A percentile compares a stretch with the other conserved stretches of the same genome.
phyloP scores from a whole-genome alignment of 2,888 invertebrate species.

The Zhengitettix transpicula region DNA sequence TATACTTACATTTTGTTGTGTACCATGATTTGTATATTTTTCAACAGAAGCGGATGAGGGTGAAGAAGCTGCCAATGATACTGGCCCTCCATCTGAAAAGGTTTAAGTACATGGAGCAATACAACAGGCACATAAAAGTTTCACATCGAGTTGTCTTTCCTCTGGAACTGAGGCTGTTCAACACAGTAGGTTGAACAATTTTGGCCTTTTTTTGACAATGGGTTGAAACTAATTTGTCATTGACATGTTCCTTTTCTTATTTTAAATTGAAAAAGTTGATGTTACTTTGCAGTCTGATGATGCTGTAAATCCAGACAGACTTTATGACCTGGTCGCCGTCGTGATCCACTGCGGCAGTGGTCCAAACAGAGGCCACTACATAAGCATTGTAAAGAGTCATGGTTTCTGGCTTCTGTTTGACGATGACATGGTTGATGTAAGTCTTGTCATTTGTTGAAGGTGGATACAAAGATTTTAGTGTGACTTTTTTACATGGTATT shows the following conservation, averaged over 20 bases:
- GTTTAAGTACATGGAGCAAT: slow-evolving; percentile 96
- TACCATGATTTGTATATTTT: slow-evolving; percentile 1
- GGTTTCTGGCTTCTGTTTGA: slow-evolving; percentile 99
- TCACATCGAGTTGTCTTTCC: slow-evolving; percentile 99
- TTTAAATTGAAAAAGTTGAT: background rate
- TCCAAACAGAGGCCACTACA: slow-evolving; percentile 98
- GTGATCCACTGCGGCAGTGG: slow-evolving; percentile 99
- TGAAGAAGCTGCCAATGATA: slow-evolving; percentile 95
- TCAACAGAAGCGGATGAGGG: slow-evolving; percentile 76
- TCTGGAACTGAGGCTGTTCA: slow-evolving; percentile 88
- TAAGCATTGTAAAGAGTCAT: slow-evolving; percentile 98
- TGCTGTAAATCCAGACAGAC: slow-evolving; percentile 91
- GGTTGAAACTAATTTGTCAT: too few relatives aligned
- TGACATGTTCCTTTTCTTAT: too few relatives aligned
- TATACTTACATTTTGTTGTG: too few relatives aligned
- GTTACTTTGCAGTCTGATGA: slow-evolving; percentile 70
- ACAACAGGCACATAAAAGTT: slow-evolving; percentile 96
- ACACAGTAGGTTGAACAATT: slow-evolving; percentile 57
- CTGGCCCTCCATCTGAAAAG: slow-evolving; percentile 94
- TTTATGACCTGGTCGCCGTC: slow-evolving; percentile 97
- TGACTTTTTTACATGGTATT: background rate
- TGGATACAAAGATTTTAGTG: background rate
- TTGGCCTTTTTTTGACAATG: too few relatives aligned
- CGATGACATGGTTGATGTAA: slow-evolving; percentile 99
- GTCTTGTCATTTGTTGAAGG: slow-evolving; percentile 23